A percentile compares a stretch with the other conserved stretches of the same genome.
These are phyloP conservation scores for Acipenser oxyrinchus DNA, from an alignment of 2,797 vertebrate genomes.

Conservation along the genomic window DNA sequence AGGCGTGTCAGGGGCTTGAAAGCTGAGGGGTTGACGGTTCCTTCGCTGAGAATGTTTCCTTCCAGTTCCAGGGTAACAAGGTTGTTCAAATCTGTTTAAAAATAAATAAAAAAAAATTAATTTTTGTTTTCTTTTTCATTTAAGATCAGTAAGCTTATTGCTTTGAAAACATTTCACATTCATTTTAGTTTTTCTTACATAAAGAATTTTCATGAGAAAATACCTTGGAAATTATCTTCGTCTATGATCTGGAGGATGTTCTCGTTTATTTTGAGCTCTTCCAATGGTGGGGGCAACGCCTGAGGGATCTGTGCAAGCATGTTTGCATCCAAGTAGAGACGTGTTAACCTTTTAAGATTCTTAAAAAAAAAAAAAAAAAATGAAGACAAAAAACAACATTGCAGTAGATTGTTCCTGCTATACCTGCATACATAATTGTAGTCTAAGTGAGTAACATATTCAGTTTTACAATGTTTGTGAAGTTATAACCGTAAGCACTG, in stretches of 20 bases:
- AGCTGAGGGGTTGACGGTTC: slow-evolving; percentile 68
- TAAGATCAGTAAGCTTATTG: no score
- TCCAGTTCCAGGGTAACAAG: slow-evolving; percentile 90
- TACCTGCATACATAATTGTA: no score
- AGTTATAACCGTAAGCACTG: no score
- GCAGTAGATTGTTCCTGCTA: no score
- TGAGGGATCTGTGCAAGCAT: slow-evolving; percentile 66
- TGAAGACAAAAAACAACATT: neutral
- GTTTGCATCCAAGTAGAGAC: slow-evolving; percentile 88
- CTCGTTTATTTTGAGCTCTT: slow-evolving; percentile 92
- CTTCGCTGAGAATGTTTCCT: slow-evolving; percentile 83
- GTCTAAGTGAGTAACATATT: no score
- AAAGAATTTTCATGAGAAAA: slow-evolving; percentile 8
- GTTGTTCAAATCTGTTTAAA: slow-evolving; percentile 63
- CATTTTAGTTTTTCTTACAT: no score
- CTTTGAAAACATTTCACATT: no score
- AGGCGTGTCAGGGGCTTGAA: slow-evolving; percentile 70
- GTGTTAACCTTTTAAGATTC: slow-evolving; percentile 78
- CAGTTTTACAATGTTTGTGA: no score
- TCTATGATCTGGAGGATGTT: slow-evolving; percentile 71
- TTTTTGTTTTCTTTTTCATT: neutral
- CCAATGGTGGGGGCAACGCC: slow-evolving; percentile 71
- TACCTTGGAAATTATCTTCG: slow-evolving; percentile 74
- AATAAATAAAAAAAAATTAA: no score
- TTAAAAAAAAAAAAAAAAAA: slow-evolving; percentile 35